Evolutionary conservation across 2,888 invertebrate genomes (phyloP).

Genomic region (Tipula lateralis): DNA sequence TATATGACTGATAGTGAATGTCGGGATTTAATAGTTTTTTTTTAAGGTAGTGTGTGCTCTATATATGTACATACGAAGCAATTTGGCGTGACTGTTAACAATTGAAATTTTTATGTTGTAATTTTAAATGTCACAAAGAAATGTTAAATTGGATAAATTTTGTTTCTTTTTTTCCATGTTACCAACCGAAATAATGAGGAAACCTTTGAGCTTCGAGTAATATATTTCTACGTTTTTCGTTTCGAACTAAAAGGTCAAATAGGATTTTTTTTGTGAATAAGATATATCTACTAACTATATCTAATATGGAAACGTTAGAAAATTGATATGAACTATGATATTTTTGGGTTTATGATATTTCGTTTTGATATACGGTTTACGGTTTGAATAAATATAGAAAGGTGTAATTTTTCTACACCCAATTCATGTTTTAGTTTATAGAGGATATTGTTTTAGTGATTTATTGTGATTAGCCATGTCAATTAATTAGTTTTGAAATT

Average conservation of each 20-base stretch:
- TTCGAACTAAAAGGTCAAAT: background rate
- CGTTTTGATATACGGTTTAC: background rate
- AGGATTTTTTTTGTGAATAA: background rate
- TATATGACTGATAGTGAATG: background rate
- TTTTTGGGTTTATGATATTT: background rate
- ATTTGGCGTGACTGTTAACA: slow-evolving; percentile 16
- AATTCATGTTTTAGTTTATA: background rate
- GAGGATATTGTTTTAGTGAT: background rate
- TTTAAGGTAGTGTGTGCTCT: background rate
- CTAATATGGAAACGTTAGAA: background rate
- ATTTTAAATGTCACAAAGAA: slow-evolving; percentile 11
- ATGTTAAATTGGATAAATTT: background rate
- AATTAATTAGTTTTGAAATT: too few species aligned
- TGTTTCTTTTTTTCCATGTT: background rate
- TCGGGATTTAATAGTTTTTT: background rate
- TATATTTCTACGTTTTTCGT: background rate
- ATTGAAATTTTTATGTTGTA: background rate
- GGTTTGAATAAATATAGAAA: background rate
- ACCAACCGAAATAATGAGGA: background rate
- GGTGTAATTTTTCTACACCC: background rate
- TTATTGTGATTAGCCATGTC: too few species aligned
- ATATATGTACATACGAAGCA: background rate
- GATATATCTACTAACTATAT: background rate
- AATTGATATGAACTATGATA: slow-evolving; percentile 11
- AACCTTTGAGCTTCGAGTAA: background rate